These are phyloP conservation scores for Sitophilus oryzae DNA, from an alignment of 1,140 invertebrate species.

Conservation along the genomic window DNA sequence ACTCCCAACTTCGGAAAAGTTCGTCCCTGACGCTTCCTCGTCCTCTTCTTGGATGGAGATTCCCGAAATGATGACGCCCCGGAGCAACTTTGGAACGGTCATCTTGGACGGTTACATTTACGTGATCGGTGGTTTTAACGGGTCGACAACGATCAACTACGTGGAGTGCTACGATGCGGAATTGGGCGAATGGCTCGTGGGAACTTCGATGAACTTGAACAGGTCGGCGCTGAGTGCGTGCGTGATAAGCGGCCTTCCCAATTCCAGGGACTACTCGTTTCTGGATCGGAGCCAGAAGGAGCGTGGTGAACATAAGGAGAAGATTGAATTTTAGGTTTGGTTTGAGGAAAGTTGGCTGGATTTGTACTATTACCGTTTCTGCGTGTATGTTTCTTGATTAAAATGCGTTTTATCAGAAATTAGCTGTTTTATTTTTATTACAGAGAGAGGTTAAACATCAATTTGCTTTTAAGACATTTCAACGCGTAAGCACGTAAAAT, in stretches of 20 bases:
- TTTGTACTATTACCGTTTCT: too few species aligned
- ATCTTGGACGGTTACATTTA: constrained; percentile 63
- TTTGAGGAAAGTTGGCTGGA: too few species aligned
- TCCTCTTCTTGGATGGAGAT: constrained; percentile 48
- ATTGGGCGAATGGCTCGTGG: constrained; percentile 62
- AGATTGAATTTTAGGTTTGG: too few species aligned
- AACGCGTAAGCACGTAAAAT: too few species aligned
- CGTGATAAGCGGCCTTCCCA: constrained; percentile 53
- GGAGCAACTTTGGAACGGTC: constrained; percentile 71
- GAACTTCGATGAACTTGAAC: constrained; percentile 63
- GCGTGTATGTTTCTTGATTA: too few species aligned
- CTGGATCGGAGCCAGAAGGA: constrained; percentile 14
- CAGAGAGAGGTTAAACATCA: too few species aligned
- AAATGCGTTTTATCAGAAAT: too few species aligned
- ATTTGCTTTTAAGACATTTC: too few species aligned
- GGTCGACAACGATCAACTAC: constrained; percentile 56
- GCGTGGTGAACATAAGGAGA: constrained; percentile 8
- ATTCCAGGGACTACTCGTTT: constrained; percentile 49
- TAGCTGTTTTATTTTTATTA: too few species aligned
- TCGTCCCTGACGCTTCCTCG: constrained; percentile 25
- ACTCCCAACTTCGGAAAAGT: constrained; percentile 48
- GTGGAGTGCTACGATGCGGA: constrained; percentile 68
- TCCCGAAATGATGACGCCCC: constrained; percentile 66
- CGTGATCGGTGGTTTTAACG: constrained; percentile 69
- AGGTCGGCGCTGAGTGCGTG: constrained; percentile 61